Base-by-base conservation (phyloP, 2,888 invertebrate genomes). In the Thelaira solivaga region DNA sequence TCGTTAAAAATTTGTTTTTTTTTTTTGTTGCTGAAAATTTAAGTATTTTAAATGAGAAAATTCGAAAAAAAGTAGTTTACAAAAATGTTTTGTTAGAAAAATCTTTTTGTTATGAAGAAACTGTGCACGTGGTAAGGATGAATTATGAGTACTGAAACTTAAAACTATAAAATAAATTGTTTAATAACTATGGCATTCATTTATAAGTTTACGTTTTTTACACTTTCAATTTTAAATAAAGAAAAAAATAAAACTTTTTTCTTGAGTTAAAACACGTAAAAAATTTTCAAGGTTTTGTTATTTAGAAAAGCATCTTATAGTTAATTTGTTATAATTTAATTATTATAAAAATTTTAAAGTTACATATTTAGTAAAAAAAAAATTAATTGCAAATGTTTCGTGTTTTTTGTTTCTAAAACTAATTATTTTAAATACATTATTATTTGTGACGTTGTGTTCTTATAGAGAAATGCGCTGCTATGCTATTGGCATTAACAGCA, bases 131-230 rank as follows among this genome's bases (percentile, higher is more conserved):
- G 4, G 31, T n/a, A 18, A n/a, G 36, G 5, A 39, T 6, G 36
- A 13, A 6, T 39, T 13, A 7, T 6, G 7, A 13, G 36, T 13
- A 13, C 13, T 20, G 36, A 22, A 45, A 6, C 29, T 72, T 59
- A 59, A 43, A 13, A 29, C 13, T 45, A 43, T 10, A 29, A 22
- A n/a, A 57, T 34, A 47, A 39, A 45, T 45, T 76, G 81, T 82
- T 85, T 86, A 86, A 82, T 82, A 86, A 85, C 86, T 86, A 86
- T 86, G 86, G 86, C 86, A 86, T 86, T 78, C 61, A 61, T 55
- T 61, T 61, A 49, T 51, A 22, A n/a, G 22, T 45, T 67, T 65
- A 31, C 24, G 13, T 26, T 39, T 57, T 68, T 36, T 45, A 55
- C 53, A 34, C 57, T 47, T 26, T 64, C 13, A 55, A 6, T 31